Evolutionary conservation across 2,113 vertebrate species (phyloP).

Genomic region (Phyllopteryx taeniolatus): DNA sequence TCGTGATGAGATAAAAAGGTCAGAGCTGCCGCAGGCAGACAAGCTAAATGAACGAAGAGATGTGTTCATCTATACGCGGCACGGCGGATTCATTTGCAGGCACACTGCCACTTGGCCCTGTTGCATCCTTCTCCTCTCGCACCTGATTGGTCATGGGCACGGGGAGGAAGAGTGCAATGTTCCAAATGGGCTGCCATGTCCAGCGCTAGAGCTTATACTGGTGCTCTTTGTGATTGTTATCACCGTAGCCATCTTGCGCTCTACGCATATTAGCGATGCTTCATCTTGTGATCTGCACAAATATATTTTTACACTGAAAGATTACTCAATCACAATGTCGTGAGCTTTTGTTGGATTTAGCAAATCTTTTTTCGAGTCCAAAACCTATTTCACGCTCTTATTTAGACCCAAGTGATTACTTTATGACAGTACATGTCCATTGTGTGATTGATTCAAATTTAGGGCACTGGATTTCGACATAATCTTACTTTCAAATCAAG

Average conservation of each 20-base stretch:
- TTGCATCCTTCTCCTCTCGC: slow-evolving; percentile 11
- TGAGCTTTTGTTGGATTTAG: slow-evolving; percentile 15
- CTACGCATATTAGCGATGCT: background rate
- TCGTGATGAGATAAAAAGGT: slow-evolving; percentile 11
- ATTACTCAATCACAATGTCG: background rate
- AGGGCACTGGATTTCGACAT: background rate
- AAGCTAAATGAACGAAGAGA: slow-evolving; percentile 16
- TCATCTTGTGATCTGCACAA: background rate
- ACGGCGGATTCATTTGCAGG: slow-evolving; percentile 18
- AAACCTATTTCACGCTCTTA: slow-evolving; percentile 1
- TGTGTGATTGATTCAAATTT: slow-evolving; percentile 8
- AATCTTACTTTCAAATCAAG: background rate
- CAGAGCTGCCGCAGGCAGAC: slow-evolving; percentile 11
- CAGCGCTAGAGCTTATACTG: background rate
- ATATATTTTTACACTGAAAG: background rate
- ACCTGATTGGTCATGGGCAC: slow-evolving; percentile 7
- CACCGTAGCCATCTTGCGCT: background rate
- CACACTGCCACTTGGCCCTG: background rate
- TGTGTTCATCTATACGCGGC: slow-evolving; percentile 7
- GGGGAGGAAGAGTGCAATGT: background rate
- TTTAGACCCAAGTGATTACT: background rate
- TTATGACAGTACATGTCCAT: slow-evolving; percentile 9
- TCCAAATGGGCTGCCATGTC: background rate
- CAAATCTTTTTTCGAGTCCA: slow-evolving; percentile 11
- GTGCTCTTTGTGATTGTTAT: background rate